A percentile compares a stretch with the other conserved stretches of the same genome.
These are phyloP conservation scores for pig (Sus scrofa) DNA, from an alignment of 2,113 vertebrate genomes.

Conservation along the genomic window DNA sequence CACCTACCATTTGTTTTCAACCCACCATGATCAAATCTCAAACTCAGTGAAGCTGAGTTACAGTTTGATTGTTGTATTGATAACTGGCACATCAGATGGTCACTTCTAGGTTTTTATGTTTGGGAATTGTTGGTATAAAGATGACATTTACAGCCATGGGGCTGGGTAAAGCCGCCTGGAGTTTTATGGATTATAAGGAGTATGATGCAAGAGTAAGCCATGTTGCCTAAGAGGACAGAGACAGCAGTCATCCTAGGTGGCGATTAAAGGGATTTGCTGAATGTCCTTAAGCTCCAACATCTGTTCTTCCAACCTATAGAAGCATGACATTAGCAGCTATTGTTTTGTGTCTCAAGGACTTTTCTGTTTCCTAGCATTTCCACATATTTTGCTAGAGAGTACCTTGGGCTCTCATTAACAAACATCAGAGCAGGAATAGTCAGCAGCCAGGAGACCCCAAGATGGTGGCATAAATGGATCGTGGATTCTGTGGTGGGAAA, in stretches of 20 bases:
- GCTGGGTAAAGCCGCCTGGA: not conserved
- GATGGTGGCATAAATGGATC: slow-evolving; percentile 1
- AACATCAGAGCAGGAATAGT: slow-evolving; percentile 21
- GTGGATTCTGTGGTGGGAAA: not conserved
- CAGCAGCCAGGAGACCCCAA: slow-evolving; percentile 17
- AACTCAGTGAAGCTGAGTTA: not conserved
- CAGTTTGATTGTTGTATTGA: not conserved
- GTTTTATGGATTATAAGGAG: not conserved
- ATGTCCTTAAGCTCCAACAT: not conserved
- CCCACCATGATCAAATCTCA: not conserved
- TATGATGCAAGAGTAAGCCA: not conserved
- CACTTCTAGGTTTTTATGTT: not conserved
- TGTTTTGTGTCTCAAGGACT: not conserved
- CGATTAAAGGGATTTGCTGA: not conserved
- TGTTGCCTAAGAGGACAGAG: not conserved
- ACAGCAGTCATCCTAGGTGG: not conserved
- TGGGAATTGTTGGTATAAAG: not conserved
- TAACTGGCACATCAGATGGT: not conserved
- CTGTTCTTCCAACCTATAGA: not conserved
- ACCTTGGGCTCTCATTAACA: slow-evolving; percentile 58
- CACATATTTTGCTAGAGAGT: slow-evolving; percentile 43
- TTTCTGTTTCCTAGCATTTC: slow-evolving; percentile 46
- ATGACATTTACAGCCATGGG: not conserved
- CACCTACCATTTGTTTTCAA: not conserved
- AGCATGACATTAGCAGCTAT: slow-evolving; percentile 20